Evolutionary conservation across 2,113 vertebrate species (phyloP), one percentile per base, ranked within the genome.

Genomic region (Arothron firmamentum): DNA sequence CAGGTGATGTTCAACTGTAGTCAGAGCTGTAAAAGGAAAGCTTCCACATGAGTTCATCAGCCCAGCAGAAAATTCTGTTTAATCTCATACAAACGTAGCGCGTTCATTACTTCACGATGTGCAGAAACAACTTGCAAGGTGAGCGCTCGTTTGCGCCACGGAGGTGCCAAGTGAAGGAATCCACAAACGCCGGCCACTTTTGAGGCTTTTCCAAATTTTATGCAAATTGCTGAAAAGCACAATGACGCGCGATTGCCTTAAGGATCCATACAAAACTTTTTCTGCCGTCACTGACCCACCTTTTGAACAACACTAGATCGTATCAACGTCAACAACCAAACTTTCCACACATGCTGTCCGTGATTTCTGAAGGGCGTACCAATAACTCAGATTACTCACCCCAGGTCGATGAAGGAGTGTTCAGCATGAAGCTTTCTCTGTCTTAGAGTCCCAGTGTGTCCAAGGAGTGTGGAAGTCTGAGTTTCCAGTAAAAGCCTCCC

Each of bases 401-500:
- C 89, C 85, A 78, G 69, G 45, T 78, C 28, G 77, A 67, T 14
- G 80, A 62, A 49, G 72, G 57, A 50, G 49, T 51, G 57, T 63
- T 82, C 80, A 75, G 85, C 90, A 91, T 92, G 66, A 79, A 90
- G 60, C 75, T 75, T 75, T 78, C 52, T 80, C 65, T 86, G 15
- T 81, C 82, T 81, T 80, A 71, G 74, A 76, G 81, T 88, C 23
- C 21, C 12, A 65, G 20, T 63, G 65, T 65, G 59, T 81, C 84
- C 72, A 78, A 54, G 70, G 77, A 70, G 75, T 69, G 79, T 67
- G 79, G 77, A 67, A 77, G 80, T 47, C 64, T 66, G 74, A 80
- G 84, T 86, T 89, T 83, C 90, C 88, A 89, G 87, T 87, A 85
- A 88, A 88, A 87, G 81, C 81, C 83, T 79, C 81, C 76, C 69